phyloP scores from a whole-genome alignment of 2,888 invertebrate species.

The Nesidiocoris tenuis region DNA sequence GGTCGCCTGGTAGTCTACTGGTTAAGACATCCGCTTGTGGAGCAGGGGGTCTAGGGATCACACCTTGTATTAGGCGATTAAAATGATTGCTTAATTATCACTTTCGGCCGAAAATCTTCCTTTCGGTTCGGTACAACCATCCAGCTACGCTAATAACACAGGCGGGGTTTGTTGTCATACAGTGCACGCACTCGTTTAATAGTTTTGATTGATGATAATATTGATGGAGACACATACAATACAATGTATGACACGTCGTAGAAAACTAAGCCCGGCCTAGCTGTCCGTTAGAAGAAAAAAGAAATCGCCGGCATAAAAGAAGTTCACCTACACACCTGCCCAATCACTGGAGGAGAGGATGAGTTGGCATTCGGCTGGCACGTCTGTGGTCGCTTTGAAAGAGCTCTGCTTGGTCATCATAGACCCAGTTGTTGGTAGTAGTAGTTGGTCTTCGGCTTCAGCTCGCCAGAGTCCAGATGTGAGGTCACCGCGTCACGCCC shows the following conservation, averaged over 20 bases:
- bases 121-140: no score
- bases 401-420: neutral
- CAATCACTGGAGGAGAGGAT: conserved; percentile 24
- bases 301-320: conserved; percentile 26
- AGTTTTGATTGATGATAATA: neutral
- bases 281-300: neutral
- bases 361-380: conserved; percentile 29
- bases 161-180: no score
- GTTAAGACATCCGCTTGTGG: no score
- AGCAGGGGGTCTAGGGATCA: no score
- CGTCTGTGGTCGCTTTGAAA: neutral
- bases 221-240: neutral
- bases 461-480: neutral
- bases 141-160: no score
- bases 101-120: no score
- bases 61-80: no score
- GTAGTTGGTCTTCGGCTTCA: neutral
- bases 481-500: neutral
- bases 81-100: no score
- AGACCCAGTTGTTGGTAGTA: neutral
- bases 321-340: conserved; percentile 39
- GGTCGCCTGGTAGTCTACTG: no score
- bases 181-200: no score
- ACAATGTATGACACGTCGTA: neutral
- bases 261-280: neutral